Evolutionary conservation across 2,888 invertebrate species (phyloP).

Genomic region (Pharmacophagus antenor): DNA sequence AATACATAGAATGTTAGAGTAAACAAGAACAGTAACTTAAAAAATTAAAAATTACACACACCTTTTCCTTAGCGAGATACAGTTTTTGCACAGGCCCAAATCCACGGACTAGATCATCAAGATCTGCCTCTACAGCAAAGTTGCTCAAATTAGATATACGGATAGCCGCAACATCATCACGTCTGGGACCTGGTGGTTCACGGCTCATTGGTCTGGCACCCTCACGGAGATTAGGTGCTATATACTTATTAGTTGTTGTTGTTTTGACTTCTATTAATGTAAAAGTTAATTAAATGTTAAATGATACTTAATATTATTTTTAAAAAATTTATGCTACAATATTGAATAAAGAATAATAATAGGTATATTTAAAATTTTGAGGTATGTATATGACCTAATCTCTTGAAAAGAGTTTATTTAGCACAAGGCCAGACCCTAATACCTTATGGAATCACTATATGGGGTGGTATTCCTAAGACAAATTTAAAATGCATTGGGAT

Average conservation of each 20-base stretch:
- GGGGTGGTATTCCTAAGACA: too few relatives aligned
- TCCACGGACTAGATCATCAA: slow-evolving; percentile 96
- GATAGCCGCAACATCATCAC: slow-evolving; percentile 94
- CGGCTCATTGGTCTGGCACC: slow-evolving; percentile 83
- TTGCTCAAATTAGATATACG: slow-evolving; percentile 98
- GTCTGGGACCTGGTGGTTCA: slow-evolving; percentile 85
- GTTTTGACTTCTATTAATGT: slow-evolving; percentile 59
- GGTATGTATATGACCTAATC: too few relatives aligned
- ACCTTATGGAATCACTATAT: too few relatives aligned
- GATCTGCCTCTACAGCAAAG: slow-evolving; percentile 95
- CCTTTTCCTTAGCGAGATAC: slow-evolving; percentile 96
- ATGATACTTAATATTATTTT: background rate
- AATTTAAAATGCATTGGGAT: too few relatives aligned
- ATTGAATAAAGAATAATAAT: too few relatives aligned
- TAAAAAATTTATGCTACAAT: background rate
- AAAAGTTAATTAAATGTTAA: slow-evolving; percentile 4
- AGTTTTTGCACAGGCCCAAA: slow-evolving; percentile 96
- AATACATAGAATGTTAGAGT: too few relatives aligned
- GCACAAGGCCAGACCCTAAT: too few relatives aligned
- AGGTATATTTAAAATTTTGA: too few relatives aligned
- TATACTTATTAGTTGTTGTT: slow-evolving; percentile 85
- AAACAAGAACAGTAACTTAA: background rate
- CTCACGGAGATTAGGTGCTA: slow-evolving; percentile 94
- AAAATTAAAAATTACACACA: background rate
- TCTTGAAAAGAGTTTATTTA: too few relatives aligned